phyloP scores from a whole-genome alignment of 2,797 vertebrate genomes.

The Onychomys leucogaster region DNA sequence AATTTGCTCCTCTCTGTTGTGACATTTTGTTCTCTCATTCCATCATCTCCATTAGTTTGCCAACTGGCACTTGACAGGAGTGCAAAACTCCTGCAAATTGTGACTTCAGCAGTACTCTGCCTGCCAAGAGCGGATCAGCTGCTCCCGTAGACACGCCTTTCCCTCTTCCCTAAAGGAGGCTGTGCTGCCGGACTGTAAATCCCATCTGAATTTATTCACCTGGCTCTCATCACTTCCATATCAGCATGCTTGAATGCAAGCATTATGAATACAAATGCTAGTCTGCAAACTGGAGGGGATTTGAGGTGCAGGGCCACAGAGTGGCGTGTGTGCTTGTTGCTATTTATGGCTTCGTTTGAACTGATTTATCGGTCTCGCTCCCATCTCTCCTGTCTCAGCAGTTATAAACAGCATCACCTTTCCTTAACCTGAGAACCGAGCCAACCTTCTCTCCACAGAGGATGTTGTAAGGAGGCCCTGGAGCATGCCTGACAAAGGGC shows the following conservation, averaged over 20 bases:
- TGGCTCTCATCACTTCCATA: not conserved
- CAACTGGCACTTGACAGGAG: constrained; percentile 55
- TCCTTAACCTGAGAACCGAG: constrained; percentile 71
- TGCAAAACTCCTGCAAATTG: constrained; percentile 69
- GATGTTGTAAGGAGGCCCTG: constrained; percentile 49
- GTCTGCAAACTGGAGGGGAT: not conserved
- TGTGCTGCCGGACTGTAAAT: not conserved
- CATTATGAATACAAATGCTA: constrained; percentile 57
- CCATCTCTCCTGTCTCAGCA: constrained; percentile 42
- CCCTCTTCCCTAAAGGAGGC: not conserved
- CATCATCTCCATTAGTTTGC: constrained; percentile 44
- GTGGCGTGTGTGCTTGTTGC: not conserved
- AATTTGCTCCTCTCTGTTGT: constrained; percentile 65
- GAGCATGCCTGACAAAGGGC: constrained; percentile 39
- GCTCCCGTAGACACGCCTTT: not conserved
- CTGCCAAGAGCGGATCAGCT: constrained; percentile 44
- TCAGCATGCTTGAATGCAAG: not conserved
- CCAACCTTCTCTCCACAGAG: constrained; percentile 22
- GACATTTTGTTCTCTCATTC: constrained; percentile 71
- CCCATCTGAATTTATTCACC: constrained; percentile 8
- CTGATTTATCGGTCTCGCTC: not conserved
- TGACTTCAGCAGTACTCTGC: constrained; percentile 60
- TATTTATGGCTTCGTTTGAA: constrained; percentile 56
- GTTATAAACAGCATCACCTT: constrained; percentile 61
- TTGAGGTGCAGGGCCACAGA: not conserved